Conservation (phyloP, 2,888 invertebrate genomes). For the Lepas anatifera region DNA sequence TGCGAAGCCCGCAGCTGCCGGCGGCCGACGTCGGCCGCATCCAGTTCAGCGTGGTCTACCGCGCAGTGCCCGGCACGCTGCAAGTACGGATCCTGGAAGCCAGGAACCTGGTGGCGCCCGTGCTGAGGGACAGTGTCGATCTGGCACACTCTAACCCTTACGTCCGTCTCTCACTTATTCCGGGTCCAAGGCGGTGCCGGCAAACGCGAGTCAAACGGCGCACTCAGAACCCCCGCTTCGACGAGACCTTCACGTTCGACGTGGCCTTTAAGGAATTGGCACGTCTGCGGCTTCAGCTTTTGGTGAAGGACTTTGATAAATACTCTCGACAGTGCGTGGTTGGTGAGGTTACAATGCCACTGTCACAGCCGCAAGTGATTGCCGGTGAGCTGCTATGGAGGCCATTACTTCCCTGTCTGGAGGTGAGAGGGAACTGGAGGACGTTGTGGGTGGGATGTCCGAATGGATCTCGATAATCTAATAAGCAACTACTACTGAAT, state of each 20-base stretch:
- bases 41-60: conserved; percentile 35
- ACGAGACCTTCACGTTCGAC: conserved; percentile 36
- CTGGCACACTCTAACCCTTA: conserved; percentile 38
- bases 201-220: conserved; percentile 37
- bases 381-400: conserved; percentile 38
- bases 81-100: conserved; percentile 37
- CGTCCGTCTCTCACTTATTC: conserved; percentile 33
- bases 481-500: too few relatives aligned
- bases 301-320: conserved; percentile 38
- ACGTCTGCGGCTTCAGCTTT: conserved; percentile 34
- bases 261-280: conserved; percentile 34
- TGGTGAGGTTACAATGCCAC: conserved; percentile 35
- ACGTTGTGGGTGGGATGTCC: too few relatives aligned
- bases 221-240: conserved; percentile 37
- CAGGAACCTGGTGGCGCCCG: conserved; percentile 34
- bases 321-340: conserved; percentile 37
- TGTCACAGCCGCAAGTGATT: conserved; percentile 34
- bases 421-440: too few relatives aligned
- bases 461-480: too few relatives aligned
- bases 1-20: conserved; percentile 31
- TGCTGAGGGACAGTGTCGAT: conserved; percentile 33
- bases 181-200: conserved; percentile 36
- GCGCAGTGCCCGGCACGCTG: conserved; percentile 31
- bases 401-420: conserved; percentile 32
- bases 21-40: conserved; percentile 32